Conservation (phyloP, 2,113 vertebrate genomes). For the Hippocampus barbouri region DNA sequence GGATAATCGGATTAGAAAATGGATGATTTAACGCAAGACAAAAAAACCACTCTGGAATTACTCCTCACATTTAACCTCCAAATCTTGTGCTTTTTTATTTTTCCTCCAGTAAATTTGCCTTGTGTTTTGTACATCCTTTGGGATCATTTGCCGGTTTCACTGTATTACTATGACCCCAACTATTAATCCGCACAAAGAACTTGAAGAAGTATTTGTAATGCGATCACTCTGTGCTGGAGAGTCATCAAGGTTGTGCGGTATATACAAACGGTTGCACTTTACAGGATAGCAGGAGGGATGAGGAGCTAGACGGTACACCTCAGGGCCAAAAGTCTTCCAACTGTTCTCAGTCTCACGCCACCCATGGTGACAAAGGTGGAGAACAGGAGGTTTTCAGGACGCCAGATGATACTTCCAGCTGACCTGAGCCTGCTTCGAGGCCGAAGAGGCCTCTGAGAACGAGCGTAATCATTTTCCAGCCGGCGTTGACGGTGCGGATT, state of each 20-base stretch:
- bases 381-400: not conserved
- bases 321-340: not conserved
- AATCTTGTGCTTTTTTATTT: too few species aligned
- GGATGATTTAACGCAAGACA: too few species aligned
- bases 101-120: too few species aligned
- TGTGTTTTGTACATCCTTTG: too few species aligned
- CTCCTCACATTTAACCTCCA: too few species aligned
- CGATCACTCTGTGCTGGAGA: not conserved
- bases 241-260: not conserved
- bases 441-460: not conserved
- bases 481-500: not conserved
- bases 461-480: slow-evolving; percentile 1
- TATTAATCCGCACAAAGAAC: not conserved
- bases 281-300: not conserved
- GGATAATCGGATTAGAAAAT: too few species aligned
- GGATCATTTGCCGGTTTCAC: too few species aligned
- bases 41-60: too few species aligned
- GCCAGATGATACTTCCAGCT: not conserved
- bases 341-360: not conserved
- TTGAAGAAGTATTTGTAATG: not conserved
- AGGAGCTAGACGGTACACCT: not conserved
- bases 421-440: not conserved
- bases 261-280: not conserved
- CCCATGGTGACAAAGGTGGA: not conserved
- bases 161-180: not conserved